A percentile compares a stretch with the other conserved stretches of the same genome.
These are phyloP conservation scores for Cremastinae sp. DNA, from an alignment of 2,888 invertebrate species.

Conservation along the genomic window DNA sequence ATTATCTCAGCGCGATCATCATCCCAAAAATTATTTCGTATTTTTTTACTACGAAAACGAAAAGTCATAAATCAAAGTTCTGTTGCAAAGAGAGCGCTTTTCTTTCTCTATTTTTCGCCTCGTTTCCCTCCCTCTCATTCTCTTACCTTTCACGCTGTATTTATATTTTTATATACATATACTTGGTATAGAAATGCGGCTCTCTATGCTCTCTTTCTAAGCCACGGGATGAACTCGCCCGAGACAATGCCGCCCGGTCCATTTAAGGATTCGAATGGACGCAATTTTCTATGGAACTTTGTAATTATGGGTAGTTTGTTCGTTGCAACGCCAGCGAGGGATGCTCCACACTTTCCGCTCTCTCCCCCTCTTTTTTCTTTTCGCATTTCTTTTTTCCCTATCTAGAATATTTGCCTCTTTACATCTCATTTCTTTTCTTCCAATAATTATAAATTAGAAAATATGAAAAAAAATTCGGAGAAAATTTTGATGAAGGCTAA, in stretches of 20 bases:
- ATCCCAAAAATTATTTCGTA: slow-evolving; percentile 79
- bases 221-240: slow-evolving; percentile 60
- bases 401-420: too few species aligned
- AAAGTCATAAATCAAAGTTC: slow-evolving; percentile 80
- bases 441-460: too few species aligned
- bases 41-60: slow-evolving; percentile 79
- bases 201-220: slow-evolving; percentile 56
- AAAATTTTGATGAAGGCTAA: too few species aligned
- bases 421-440: too few species aligned
- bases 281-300: slow-evolving; percentile 80
- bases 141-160: slow-evolving; percentile 27
- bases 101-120: slow-evolving; percentile 41
- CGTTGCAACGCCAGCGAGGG: slow-evolving; percentile 67
- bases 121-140: slow-evolving; percentile 21
- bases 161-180: slow-evolving; percentile 22
- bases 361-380: slow-evolving; percentile 54
- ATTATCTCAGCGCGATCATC: slow-evolving; percentile 80
- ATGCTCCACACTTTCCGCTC: slow-evolving; percentile 62
- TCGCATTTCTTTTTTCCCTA: background rate
- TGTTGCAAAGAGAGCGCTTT: slow-evolving; percentile 54
- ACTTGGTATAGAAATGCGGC: slow-evolving; percentile 33
- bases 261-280: slow-evolving; percentile 80
- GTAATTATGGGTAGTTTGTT: slow-evolving; percentile 80
- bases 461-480: too few species aligned
- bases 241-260: slow-evolving; percentile 77